A percentile compares a stretch with the other conserved stretches of the same genome.
phyloP scores from a whole-genome alignment of 2,888 invertebrate species.

The Thera britannica region DNA sequence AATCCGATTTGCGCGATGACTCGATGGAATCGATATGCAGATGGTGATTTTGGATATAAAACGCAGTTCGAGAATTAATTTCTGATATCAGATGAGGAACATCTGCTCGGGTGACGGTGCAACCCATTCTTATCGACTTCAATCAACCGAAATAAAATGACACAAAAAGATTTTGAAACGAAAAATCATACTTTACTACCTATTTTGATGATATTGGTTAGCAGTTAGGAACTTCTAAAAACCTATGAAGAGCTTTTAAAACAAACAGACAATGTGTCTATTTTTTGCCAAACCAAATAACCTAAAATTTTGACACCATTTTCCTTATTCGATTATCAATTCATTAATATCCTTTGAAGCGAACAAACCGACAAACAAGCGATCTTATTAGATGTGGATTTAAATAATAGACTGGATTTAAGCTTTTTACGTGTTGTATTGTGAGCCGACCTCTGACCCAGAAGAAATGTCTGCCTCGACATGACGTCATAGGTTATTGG shows the following conservation, averaged over 20 bases:
- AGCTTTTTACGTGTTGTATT: conserved; percentile 63
- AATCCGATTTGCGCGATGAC: conserved; percentile 41
- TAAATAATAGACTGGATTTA: conserved; percentile 69
- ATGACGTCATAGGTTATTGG: conserved; percentile 11
- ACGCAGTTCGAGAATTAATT: conserved; percentile 41
- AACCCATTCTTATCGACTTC: conserved; percentile 29
- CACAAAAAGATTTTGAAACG: not conserved
- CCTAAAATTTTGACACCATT: conserved; percentile 16
- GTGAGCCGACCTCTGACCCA: conserved; percentile 61
- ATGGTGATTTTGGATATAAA: conserved; percentile 34
- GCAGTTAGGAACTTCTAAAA: too few species aligned
- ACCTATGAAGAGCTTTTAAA: too few species aligned
- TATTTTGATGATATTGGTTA: not conserved
- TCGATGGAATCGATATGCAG: conserved; percentile 39
- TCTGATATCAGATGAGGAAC: conserved; percentile 38
- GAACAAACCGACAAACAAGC: conserved; percentile 41
- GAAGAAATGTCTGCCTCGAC: conserved; percentile 17
- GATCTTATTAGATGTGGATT: conserved; percentile 49
- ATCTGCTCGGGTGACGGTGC: conserved; percentile 40
- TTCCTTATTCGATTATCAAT: conserved; percentile 34
- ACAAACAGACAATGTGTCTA: not conserved
- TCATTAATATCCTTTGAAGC: conserved; percentile 41
- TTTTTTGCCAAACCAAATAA: conserved; percentile 3
- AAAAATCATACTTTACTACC: not conserved
- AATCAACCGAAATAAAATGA: conserved; percentile 17